Percentiles rank a stretch among this genome's conserved stretches.
These are phyloP conservation scores for Marcusenius ussheri DNA, from an alignment of 2,113 vertebrate species.

Conservation along the genomic window DNA sequence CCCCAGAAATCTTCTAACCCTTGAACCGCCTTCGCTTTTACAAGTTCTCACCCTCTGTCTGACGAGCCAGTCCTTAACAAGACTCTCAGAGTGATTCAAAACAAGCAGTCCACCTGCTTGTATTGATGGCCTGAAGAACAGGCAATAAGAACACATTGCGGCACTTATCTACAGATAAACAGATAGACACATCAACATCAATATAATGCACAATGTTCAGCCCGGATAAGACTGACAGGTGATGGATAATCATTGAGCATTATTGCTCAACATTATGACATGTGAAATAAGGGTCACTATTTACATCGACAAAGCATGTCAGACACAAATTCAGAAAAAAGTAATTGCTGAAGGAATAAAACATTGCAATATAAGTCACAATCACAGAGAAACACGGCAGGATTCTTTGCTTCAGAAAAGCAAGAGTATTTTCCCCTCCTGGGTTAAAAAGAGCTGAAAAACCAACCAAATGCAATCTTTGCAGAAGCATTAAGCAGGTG, in stretches of 20 bases:
- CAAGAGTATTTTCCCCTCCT: background rate
- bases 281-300: background rate
- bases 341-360: background rate
- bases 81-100: conserved; percentile 90
- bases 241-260: background rate
- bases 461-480: background rate
- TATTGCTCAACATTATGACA: background rate
- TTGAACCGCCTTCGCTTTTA: background rate
- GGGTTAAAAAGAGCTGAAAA: background rate
- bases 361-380: background rate
- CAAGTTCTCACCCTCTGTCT: conserved; percentile 53
- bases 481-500: background rate
- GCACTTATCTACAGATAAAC: background rate
- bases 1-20: background rate
- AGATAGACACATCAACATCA: background rate
- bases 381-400: background rate
- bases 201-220: background rate
- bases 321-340: background rate
- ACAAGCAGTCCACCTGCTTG: conserved; percentile 95
- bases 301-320: too few relatives aligned
- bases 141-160: conserved; percentile 48
- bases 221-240: background rate
- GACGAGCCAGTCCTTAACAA: conserved; percentile 92
- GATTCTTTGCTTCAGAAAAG: background rate
- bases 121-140: conserved; percentile 80